A percentile compares a stretch with the other conserved stretches of the same genome.
Evolutionary conservation across 2,797 vertebrate species (phyloP).

Genomic region (Lemur catta): DNA sequence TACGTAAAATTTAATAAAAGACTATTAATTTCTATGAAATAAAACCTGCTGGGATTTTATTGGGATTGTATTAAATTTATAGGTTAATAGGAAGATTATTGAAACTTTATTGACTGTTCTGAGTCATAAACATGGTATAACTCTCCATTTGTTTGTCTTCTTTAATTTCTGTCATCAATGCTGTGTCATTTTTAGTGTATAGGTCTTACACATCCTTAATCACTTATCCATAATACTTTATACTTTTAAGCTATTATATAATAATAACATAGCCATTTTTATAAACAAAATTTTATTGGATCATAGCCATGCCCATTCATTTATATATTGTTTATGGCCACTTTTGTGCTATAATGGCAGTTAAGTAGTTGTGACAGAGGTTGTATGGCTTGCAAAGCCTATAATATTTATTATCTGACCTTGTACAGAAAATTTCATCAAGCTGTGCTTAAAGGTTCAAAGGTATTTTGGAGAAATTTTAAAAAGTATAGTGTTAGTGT

Average conservation of each 20-base stretch:
- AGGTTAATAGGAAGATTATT: background rate
- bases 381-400: background rate
- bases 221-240: too few relatives aligned
- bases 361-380: background rate
- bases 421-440: background rate
- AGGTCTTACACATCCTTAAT: too few relatives aligned
- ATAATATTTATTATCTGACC: background rate
- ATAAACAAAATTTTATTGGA: background rate
- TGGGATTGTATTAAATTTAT: background rate
- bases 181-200: background rate
- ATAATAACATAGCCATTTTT: background rate
- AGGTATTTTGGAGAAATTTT: background rate
- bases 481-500: background rate
- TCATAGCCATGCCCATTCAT: background rate
- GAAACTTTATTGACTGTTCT: background rate
- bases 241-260: too few relatives aligned
- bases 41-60: background rate
- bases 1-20: too few relatives aligned
- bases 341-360: background rate
- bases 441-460: background rate
- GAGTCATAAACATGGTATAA: background rate
- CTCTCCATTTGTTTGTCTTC: too few relatives aligned
- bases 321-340: background rate
- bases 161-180: background rate
- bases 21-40: too few relatives aligned